A percentile compares a stretch with the other conserved stretches of the same genome.
These are phyloP conservation scores for Leptoclinus maculatus DNA, from an alignment of 2,797 vertebrate genomes.

Conservation along the genomic window DNA sequence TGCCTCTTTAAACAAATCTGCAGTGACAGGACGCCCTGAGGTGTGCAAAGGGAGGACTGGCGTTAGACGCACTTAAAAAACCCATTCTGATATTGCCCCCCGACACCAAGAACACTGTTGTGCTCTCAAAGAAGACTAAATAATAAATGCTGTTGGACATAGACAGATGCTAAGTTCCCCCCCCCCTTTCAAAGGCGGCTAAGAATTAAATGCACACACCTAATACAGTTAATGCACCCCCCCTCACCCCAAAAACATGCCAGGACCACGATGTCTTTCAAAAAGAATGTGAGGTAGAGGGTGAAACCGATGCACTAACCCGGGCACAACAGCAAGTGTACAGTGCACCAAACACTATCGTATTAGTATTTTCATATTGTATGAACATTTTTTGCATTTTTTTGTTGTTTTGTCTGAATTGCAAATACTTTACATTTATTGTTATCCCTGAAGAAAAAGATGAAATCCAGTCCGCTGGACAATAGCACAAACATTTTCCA, in stretches of 20 bases:
- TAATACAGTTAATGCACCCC: constrained; percentile 75
- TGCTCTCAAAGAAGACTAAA: constrained; percentile 80
- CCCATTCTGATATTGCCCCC: constrained; percentile 75
- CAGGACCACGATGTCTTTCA: not conserved
- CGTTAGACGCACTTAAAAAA: constrained; percentile 66
- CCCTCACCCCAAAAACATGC: constrained; percentile 14
- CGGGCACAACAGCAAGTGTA: not conserved
- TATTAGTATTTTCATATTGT: no score
- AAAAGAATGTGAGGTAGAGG: constrained; percentile 14
- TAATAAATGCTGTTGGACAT: constrained; percentile 78
- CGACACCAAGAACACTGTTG: constrained; percentile 71
- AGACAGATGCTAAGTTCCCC: constrained; percentile 62
- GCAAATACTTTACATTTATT: not conserved
- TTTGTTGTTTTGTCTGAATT: not conserved
- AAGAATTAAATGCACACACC: constrained; percentile 75
- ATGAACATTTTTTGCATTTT: no score
- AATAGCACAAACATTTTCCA: constrained; percentile 43
- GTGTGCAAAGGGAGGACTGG: constrained; percentile 58
- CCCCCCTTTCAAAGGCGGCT: constrained; percentile 52
- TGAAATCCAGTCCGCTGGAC: constrained; percentile 18
- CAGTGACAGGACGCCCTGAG: constrained; percentile 77
- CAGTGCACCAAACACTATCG: not conserved
- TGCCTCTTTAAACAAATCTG: constrained; percentile 63
- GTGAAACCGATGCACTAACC: not conserved
- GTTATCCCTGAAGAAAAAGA: constrained; percentile 6